Conservation (phyloP, 2,797 vertebrate genomes). For the Mastacembelus armatus region DNA sequence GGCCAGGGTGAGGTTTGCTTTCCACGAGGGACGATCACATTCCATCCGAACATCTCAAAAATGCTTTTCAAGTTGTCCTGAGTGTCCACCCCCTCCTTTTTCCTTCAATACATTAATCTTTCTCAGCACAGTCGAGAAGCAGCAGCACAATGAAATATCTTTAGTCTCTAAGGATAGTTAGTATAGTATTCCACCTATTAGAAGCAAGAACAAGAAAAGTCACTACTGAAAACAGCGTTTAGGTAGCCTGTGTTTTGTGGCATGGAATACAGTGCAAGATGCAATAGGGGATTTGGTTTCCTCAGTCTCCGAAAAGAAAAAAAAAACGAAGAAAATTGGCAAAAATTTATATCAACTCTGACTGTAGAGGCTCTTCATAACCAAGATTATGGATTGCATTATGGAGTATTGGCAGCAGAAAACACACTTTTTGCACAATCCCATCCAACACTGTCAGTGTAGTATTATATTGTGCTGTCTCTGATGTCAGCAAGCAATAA, state of each 20-base stretch:
- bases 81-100: conserved; percentile 7
- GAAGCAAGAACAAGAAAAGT: background rate
- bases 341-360: background rate
- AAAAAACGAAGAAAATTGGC: background rate
- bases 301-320: background rate
- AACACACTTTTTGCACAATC: background rate
- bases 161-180: conserved; percentile 17
- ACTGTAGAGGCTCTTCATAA: background rate
- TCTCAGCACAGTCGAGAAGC: conserved; percentile 2
- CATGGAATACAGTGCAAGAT: background rate
- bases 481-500: background rate
- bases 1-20: conserved; percentile 68
- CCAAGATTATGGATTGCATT: background rate
- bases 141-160: background rate
- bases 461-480: background rate
- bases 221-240: background rate
- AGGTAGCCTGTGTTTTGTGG: background rate
- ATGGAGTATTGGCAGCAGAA: conserved; percentile 1
- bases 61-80: conserved; percentile 39
- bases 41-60: conserved; percentile 68
- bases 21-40: conserved; percentile 70
- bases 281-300: background rate
- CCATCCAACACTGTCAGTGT: background rate
- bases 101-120: conserved; percentile 29
- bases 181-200: background rate